These are phyloP conservation scores for Pogonognathellus flavescens DNA, from an alignment of 1,140 invertebrate genomes.

Conservation along the genomic window DNA sequence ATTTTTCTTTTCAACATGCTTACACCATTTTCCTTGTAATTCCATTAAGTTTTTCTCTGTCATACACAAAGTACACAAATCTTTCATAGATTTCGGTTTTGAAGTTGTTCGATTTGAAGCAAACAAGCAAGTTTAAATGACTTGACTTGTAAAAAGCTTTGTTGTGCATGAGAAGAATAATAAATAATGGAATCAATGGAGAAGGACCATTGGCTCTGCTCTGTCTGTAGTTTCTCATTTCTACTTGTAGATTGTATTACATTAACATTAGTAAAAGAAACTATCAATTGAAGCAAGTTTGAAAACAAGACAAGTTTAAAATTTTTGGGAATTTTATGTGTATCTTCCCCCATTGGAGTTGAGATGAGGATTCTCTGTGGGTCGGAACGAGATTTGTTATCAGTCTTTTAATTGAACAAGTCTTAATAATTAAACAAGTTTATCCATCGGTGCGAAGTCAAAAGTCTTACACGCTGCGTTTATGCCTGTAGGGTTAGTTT, in stretches of 20 bases:
- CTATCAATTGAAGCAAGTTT: conserved; percentile 3
- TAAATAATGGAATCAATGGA: conserved; percentile 6
- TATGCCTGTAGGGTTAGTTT: conserved; percentile 6
- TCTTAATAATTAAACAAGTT: conserved; percentile 53
- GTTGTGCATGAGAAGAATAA: conserved; percentile 4
- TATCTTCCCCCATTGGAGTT: background rate
- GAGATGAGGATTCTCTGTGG: conserved; percentile 21
- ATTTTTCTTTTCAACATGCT: background rate
- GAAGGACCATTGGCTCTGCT: no score
- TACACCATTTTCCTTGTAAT: background rate
- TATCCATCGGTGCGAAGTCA: conserved; percentile 41
- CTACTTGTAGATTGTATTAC: conserved; percentile 2
- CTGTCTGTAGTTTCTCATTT: no score
- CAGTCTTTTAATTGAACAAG: conserved; percentile 46
- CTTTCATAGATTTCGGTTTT: conserved; percentile 5
- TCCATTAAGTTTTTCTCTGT: no score
- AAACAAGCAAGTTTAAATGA: background rate
- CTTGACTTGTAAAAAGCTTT: background rate
- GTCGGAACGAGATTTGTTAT: conserved; percentile 48
- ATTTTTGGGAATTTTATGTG: conserved; percentile 19
- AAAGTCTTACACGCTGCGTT: conserved; percentile 20
- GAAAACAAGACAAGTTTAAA: conserved; percentile 36
- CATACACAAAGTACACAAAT: no score
- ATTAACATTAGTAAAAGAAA: background rate
- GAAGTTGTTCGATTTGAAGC: background rate